Percentiles rank a stretch among this genome's conserved stretches.
Conservation (phyloP, 2,113 vertebrate species). For the Arothron firmamentum region DNA sequence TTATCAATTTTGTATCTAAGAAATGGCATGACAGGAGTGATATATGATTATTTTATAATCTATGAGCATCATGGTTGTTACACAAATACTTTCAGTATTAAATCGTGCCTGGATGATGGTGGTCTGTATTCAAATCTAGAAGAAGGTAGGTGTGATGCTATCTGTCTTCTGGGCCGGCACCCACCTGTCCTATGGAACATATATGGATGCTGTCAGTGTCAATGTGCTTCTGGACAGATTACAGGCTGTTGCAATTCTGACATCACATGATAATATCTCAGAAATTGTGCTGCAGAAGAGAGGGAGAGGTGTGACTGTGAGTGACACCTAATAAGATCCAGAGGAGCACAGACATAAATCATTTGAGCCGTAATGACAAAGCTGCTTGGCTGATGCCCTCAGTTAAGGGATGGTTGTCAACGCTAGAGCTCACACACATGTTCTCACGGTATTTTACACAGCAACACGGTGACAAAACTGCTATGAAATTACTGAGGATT, state of each 20-base stretch:
- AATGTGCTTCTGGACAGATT: slow-evolving; percentile 25
- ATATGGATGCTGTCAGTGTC: slow-evolving; percentile 19
- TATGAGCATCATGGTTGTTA: too few species aligned
- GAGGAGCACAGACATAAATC: slow-evolving; percentile 54
- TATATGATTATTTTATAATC: too few species aligned
- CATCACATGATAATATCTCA: slow-evolving; percentile 32
- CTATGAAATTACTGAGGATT: background rate
- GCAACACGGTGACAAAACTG: too few species aligned
- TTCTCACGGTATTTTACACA: too few species aligned
- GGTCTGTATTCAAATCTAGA: too few species aligned
- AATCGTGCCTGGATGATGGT: too few species aligned
- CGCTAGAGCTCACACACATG: slow-evolving; percentile 24
- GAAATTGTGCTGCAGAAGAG: slow-evolving; percentile 16
- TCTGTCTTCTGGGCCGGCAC: background rate
- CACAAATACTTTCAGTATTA: too few species aligned
- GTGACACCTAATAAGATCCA: slow-evolving; percentile 56
- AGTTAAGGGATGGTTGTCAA: slow-evolving; percentile 37
- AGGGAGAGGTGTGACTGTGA: slow-evolving; percentile 38
- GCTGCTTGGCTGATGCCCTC: slow-evolving; percentile 35
- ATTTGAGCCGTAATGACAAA: slow-evolving; percentile 22
- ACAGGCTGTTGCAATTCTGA: slow-evolving; percentile 21
- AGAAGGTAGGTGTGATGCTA: too few species aligned
- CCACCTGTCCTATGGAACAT: slow-evolving; percentile 5
- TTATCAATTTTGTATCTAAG: background rate
- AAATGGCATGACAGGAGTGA: background rate